Percentiles rank a stretch among this genome's conserved stretches.
These are phyloP conservation scores for Drosophila greeni DNA, from an alignment of 2,888 invertebrate genomes.

Conservation along the genomic window DNA sequence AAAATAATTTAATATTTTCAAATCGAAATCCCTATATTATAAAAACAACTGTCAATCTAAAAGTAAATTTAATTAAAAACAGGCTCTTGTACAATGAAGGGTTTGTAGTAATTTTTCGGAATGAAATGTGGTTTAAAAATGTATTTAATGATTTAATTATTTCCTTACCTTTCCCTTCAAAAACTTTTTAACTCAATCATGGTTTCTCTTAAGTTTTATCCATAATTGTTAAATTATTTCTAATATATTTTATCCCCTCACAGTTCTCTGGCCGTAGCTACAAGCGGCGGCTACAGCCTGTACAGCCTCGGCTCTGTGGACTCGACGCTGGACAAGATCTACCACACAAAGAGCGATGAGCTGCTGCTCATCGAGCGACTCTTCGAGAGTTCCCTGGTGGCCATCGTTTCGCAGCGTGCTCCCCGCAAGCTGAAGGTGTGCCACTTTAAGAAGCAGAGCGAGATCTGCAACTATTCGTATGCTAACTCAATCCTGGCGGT, in stretches of 20 bases:
- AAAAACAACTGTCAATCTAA: no score
- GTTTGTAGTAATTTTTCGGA: background rate
- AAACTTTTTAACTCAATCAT: background rate
- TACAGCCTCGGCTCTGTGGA: slow-evolving; percentile 91
- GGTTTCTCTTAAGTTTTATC: background rate
- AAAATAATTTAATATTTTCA: no score
- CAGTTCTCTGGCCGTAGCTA: slow-evolving; percentile 95
- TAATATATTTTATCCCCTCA: background rate
- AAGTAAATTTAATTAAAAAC: background rate
- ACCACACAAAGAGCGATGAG: slow-evolving; percentile 91
- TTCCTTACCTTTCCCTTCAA: background rate
- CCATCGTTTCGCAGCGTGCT: slow-evolving; percentile 93
- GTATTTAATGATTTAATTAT: no score
- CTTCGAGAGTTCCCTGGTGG: slow-evolving; percentile 97
- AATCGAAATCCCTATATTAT: background rate
- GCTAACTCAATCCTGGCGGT: slow-evolving; percentile 97
- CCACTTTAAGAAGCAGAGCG: slow-evolving; percentile 98
- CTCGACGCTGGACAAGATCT: slow-evolving; percentile 89
- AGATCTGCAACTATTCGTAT: slow-evolving; percentile 97
- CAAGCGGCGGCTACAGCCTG: slow-evolving; percentile 92
- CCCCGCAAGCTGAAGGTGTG: slow-evolving; percentile 89
- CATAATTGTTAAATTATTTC: background rate
- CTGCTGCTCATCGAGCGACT: slow-evolving; percentile 95
- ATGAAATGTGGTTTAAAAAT: background rate
- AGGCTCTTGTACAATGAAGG: no score